Conservation (phyloP, 2,888 invertebrate species). For the Nudaria mundana region DNA sequence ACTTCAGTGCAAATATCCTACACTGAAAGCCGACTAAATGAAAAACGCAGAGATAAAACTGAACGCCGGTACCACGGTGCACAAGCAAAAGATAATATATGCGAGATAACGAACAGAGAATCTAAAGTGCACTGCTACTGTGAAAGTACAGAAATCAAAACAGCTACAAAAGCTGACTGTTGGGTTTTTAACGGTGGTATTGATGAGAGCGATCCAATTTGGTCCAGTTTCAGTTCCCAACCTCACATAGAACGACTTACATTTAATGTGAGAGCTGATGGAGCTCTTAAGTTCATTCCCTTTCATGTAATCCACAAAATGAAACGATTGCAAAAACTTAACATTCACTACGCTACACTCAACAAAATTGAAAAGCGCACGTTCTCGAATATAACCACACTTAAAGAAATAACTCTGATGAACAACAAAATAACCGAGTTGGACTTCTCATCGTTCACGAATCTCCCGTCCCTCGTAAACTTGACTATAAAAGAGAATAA, state of each 20-base stretch:
- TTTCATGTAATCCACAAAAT: constrained; percentile 84
- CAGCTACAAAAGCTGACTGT: constrained; percentile 87
- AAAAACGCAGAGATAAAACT: constrained; percentile 77
- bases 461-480: constrained; percentile 85
- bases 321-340: constrained; percentile 84
- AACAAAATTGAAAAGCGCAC: constrained; percentile 86
- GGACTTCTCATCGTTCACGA: constrained; percentile 86
- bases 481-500: constrained; percentile 89
- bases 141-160: constrained; percentile 76
- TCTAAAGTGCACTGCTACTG: constrained; percentile 86
- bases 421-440: constrained; percentile 87
- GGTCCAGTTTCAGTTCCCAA: constrained; percentile 87
- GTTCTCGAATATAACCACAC: constrained; percentile 87
- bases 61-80: constrained; percentile 65
- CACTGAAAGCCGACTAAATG: constrained; percentile 77
- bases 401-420: constrained; percentile 86
- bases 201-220: constrained; percentile 85
- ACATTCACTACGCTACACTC: constrained; percentile 87
- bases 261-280: constrained; percentile 86
- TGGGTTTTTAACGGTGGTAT: constrained; percentile 87
- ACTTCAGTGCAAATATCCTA: constrained; percentile 78
- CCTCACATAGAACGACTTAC: constrained; percentile 84
- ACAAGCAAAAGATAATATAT: constrained; percentile 77
- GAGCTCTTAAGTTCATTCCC: constrained; percentile 86
- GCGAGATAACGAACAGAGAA: constrained; percentile 78